A percentile compares a stretch with the other conserved stretches of the same genome.
Conservation (phyloP, 2,888 invertebrate species). For the Drosophila flavopinicola region DNA sequence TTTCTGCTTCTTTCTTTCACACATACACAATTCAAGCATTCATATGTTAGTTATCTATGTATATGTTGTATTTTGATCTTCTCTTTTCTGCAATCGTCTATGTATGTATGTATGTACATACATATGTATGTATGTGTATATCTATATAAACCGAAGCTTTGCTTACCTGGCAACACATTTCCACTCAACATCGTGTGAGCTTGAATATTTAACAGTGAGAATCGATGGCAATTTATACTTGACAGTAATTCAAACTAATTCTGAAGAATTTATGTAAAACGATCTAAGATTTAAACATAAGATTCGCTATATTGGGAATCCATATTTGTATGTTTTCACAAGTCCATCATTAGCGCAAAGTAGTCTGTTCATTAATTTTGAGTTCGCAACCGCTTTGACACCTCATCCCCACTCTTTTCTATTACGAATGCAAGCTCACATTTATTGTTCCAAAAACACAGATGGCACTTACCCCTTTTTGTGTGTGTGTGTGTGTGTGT, state of each 20-base stretch:
- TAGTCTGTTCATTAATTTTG: slow-evolving; percentile 14
- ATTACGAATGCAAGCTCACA: not conserved
- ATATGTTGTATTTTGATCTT: not conserved
- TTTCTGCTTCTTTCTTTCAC: not conserved
- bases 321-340: too few relatives aligned
- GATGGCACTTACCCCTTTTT: slow-evolving; percentile 40
- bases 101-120: not conserved
- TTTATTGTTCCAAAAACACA: slow-evolving; percentile 9
- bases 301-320: too few relatives aligned
- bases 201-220: not conserved
- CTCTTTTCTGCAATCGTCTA: not conserved
- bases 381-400: not conserved
- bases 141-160: slow-evolving; percentile 1
- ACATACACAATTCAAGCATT: not conserved
- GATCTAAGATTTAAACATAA: too few relatives aligned
- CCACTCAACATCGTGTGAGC: too few relatives aligned
- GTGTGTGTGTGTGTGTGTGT: not conserved
- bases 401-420: slow-evolving; percentile 10
- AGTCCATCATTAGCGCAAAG: not conserved
- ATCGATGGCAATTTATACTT: too few relatives aligned
- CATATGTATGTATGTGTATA: not conserved
- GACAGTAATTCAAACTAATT: too few relatives aligned
- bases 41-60: too few relatives aligned
- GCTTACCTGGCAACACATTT: slow-evolving; percentile 5
- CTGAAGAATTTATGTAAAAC: too few relatives aligned